phyloP scores from a whole-genome alignment of 2,888 invertebrate species.

The Mantis religiosa region DNA sequence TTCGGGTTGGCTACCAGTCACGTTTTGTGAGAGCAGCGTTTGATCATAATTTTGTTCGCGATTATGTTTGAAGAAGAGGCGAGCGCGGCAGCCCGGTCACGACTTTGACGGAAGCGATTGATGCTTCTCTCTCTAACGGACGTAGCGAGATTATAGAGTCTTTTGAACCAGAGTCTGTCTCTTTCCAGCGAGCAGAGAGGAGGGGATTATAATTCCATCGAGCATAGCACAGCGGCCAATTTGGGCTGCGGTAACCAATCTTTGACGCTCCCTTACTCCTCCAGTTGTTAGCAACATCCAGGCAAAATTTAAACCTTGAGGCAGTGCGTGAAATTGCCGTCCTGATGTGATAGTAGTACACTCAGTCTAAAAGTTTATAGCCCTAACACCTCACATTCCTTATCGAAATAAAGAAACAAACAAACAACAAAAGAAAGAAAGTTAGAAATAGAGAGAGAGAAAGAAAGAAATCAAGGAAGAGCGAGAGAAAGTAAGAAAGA shows the following conservation, averaged over 20 bases:
- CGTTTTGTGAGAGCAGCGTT: not conserved
- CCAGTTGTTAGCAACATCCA: not conserved
- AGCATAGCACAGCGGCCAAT: not conserved
- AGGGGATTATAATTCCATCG: not conserved
- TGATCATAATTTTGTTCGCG: constrained; percentile 8
- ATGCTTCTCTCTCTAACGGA: not conserved
- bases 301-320: not conserved
- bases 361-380: not conserved
- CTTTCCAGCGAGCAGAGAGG: not conserved
- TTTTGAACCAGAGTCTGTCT: not conserved
- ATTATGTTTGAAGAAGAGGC: constrained; percentile 1
- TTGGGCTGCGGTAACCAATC: constrained; percentile 4
- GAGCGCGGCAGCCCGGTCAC: constrained; percentile 1
- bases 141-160: not conserved
- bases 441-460: too few relatives aligned
- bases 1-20: not conserved
- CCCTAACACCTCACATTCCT: not conserved
- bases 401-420: too few relatives aligned
- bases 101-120: constrained; percentile 9
- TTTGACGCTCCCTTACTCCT: not conserved
- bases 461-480: too few relatives aligned
- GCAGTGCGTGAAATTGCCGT: not conserved
- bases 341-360: not conserved
- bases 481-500: too few relatives aligned
- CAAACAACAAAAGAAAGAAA: too few relatives aligned